Evolutionary conservation across 2,113 vertebrate genomes (phyloP).

Genomic region (Antechinus flavipes): DNA sequence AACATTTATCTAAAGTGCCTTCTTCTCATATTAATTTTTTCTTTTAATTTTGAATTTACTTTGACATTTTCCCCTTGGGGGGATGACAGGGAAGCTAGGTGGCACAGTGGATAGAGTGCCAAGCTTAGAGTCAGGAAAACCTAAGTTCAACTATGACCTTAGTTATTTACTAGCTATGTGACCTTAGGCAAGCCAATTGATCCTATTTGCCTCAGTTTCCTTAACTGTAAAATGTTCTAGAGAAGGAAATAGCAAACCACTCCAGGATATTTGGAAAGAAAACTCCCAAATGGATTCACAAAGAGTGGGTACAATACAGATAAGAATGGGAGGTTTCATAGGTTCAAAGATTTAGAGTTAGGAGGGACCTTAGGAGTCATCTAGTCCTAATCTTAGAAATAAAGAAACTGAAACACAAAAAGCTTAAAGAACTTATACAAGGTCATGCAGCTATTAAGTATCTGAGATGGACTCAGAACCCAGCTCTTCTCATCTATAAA

Average conservation of each 20-base stretch:
- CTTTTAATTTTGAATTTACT: neutral
- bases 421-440: neutral
- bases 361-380: neutral
- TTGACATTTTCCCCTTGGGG: neutral
- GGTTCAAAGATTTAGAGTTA: neutral
- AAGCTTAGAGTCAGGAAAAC: neutral
- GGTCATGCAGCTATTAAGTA: neutral
- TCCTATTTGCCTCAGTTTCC: neutral
- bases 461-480: neutral
- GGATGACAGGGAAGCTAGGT: neutral
- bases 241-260: neutral
- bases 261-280: neutral
- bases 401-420: neutral
- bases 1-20: neutral
- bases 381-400: neutral
- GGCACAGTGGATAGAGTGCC: neutral
- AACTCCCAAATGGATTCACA: neutral
- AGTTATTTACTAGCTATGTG: neutral
- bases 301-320: neutral
- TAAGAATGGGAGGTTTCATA: neutral
- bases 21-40: neutral
- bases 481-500: neutral
- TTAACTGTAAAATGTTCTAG: neutral
- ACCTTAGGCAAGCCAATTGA: neutral
- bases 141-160: neutral